Evolutionary conservation across 2,113 vertebrate genomes (phyloP).

Genomic region (Brevimyrus niger): DNA sequence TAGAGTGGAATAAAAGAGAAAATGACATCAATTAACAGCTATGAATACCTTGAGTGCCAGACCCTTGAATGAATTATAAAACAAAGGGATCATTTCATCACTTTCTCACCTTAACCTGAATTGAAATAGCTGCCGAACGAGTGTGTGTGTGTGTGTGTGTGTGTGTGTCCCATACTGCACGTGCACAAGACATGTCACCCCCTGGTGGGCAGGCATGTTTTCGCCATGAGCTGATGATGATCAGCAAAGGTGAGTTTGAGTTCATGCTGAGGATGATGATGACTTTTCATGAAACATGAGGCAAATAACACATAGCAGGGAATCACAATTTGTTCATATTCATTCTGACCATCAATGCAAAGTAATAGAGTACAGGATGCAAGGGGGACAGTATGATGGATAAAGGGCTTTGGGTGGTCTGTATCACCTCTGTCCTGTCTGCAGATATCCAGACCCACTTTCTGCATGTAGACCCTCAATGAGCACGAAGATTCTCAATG

Average conservation of each 20-base stretch:
- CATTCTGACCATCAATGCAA: neutral
- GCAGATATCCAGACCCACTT: neutral
- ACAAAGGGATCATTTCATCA: neutral
- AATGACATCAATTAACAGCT: conserved; percentile 1
- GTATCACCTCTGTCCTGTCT: neutral
- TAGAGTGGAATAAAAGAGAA: neutral
- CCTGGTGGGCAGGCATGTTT: neutral
- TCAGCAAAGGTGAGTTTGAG: neutral
- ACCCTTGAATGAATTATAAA: conserved; percentile 2
- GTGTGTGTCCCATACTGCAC: neutral
- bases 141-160: neutral
- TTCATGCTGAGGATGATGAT: neutral
- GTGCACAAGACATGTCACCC: neutral
- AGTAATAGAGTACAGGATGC: neutral
- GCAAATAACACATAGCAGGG: neutral
- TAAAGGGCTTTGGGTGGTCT: neutral
- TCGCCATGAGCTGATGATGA: neutral
- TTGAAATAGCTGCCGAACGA: neutral
- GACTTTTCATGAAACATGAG: neutral
- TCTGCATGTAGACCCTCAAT: neutral
- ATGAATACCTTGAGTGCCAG: neutral
- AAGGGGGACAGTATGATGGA: neutral
- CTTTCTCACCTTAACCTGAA: neutral
- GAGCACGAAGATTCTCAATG: too few species aligned
- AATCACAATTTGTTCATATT: neutral